Percentiles rank a stretch among this genome's conserved stretches.
Evolutionary conservation across 2,113 vertebrate species (phyloP).

Genomic region (Hiodon alosoides): DNA sequence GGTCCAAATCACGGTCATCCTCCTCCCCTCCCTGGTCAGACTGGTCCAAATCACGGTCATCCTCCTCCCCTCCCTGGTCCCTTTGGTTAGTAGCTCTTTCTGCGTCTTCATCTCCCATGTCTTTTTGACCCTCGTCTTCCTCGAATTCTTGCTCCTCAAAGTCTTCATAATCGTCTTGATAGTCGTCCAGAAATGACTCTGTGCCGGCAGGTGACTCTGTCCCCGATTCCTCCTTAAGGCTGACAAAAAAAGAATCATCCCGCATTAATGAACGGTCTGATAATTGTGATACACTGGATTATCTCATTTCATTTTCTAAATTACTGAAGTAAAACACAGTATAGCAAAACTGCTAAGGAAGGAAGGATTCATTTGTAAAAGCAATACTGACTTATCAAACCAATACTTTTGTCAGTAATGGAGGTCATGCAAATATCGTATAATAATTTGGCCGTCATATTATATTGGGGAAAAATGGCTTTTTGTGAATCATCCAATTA

Average conservation of each 20-base stretch:
- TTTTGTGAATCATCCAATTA: too few relatives aligned
- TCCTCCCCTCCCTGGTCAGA: conserved; percentile 29
- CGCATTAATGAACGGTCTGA: not conserved
- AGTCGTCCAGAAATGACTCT: conserved; percentile 36
- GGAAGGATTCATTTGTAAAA: too few relatives aligned
- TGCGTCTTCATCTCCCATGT: conserved; percentile 3
- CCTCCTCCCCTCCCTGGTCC: conserved; percentile 23
- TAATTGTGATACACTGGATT: not conserved
- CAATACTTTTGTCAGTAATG: too few relatives aligned
- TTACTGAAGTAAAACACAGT: too few relatives aligned
- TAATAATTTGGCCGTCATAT: too few relatives aligned
- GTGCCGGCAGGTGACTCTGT: not conserved
- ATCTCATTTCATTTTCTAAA: too few relatives aligned
- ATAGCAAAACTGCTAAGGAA: too few relatives aligned
- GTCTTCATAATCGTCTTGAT: conserved; percentile 37
- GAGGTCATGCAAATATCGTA: too few relatives aligned
- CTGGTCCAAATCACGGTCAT: conserved; percentile 17
- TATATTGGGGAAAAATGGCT: too few relatives aligned
- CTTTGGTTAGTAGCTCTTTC: not conserved
- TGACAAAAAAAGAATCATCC: conserved; percentile 17
- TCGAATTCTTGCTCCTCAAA: conserved; percentile 38
- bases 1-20: conserved; percentile 12
- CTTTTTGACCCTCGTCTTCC: not conserved
- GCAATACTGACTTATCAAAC: too few relatives aligned
- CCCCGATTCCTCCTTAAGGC: conserved; percentile 29